Conservation (phyloP, 2,888 invertebrate species). For the Brenthis daphne region DNA sequence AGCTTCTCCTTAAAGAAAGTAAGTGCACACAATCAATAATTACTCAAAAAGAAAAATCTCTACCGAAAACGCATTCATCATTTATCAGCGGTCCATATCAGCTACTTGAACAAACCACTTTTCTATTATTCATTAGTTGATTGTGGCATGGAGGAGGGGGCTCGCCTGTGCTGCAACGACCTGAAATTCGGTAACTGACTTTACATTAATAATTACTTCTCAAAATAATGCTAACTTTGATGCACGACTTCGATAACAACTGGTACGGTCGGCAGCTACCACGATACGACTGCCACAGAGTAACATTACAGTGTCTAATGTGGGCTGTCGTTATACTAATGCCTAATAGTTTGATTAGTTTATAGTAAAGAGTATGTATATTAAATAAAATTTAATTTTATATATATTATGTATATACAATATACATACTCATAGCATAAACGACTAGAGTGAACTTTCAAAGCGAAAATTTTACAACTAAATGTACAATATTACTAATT, state of each 20-base stretch:
- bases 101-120: constrained; percentile 74
- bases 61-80: constrained; percentile 72
- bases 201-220: constrained; percentile 81
- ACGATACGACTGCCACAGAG: constrained; percentile 43
- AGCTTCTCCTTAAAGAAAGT: constrained; percentile 27
- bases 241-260: constrained; percentile 74
- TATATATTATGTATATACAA: no score
- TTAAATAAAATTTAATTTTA: no score
- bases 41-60: constrained; percentile 60
- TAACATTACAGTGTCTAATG: constrained; percentile 19
- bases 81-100: constrained; percentile 69
- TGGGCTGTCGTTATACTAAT: not conserved
- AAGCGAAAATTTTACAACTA: not conserved
- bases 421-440: no score
- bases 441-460: no score
- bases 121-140: constrained; percentile 78
- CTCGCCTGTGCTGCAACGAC: constrained; percentile 62
- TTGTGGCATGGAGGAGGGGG: constrained; percentile 52
- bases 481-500: constrained; percentile 4
- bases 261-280: constrained; percentile 54
- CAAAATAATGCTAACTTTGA: constrained; percentile 79
- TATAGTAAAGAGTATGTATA: no score
- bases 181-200: constrained; percentile 79
- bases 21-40: constrained; percentile 59
- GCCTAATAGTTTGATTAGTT: no score